phyloP scores from a whole-genome alignment of 2,888 invertebrate genomes.

The Drosophila suboccidentalis region DNA sequence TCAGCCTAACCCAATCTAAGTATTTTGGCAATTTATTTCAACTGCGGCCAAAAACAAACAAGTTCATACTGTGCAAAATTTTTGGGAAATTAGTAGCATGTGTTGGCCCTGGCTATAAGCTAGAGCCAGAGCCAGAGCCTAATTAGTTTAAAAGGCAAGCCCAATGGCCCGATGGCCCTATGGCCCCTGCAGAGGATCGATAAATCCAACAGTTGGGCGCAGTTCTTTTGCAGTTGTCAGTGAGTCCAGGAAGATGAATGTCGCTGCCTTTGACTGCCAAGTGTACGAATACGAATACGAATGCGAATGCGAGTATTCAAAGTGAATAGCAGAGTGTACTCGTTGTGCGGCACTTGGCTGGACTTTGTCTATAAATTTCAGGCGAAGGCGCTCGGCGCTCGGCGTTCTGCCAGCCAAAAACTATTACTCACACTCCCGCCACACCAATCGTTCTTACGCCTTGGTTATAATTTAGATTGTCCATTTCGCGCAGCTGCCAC shows the following conservation, averaged over 20 bases:
- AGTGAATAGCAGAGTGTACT: constrained; percentile 51
- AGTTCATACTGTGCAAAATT: constrained; percentile 65
- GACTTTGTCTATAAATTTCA: constrained; percentile 67
- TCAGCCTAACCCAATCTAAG: constrained; percentile 35
- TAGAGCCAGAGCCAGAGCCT: constrained; percentile 62
- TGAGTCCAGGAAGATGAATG: constrained; percentile 61
- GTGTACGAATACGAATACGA: constrained; percentile 11
- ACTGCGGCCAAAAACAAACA: constrained; percentile 70
- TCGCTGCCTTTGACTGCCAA: constrained; percentile 56
- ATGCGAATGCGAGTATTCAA: constrained; percentile 51
- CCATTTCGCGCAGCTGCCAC: constrained; percentile 80
- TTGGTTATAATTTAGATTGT: constrained; percentile 78
- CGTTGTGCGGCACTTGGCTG: constrained; percentile 67
- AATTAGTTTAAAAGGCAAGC: constrained; percentile 76
- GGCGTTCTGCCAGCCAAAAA: constrained; percentile 71
- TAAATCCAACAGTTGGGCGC: constrained; percentile 71
- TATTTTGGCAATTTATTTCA: constrained; percentile 64
- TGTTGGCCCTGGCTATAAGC: constrained; percentile 33
- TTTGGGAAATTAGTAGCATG: constrained; percentile 58
- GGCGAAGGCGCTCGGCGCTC: constrained; percentile 44
- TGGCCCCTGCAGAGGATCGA: constrained; percentile 40
- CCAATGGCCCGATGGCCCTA: constrained; percentile 3
- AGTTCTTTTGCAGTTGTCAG: constrained; percentile 74
- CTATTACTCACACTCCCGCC: constrained; percentile 75
- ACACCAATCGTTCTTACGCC: constrained; percentile 22